Percentiles rank a stretch among this genome's conserved stretches.
Evolutionary conservation across 2,113 vertebrate genomes (phyloP).

Genomic region (Hypocryptadius cinnamomeus): DNA sequence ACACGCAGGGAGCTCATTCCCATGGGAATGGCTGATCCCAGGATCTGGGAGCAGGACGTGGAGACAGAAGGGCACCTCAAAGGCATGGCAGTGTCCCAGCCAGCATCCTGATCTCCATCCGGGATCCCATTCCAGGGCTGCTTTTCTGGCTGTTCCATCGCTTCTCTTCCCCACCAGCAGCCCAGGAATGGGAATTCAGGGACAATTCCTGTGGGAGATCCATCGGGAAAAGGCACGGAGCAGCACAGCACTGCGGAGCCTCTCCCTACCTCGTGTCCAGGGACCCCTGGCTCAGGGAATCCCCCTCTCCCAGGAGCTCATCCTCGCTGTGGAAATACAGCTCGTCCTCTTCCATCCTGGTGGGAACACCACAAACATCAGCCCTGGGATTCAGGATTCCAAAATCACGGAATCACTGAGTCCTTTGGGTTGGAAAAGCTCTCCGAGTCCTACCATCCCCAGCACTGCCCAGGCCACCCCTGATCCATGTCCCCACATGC

Average conservation of each 20-base stretch:
- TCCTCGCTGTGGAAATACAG: neutral
- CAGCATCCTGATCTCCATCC: rapidly evolving
- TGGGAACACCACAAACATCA: rapidly evolving
- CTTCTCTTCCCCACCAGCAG: neutral
- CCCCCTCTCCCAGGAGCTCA: neutral
- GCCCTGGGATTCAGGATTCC: neutral
- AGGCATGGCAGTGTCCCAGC: neutral
- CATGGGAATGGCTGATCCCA: neutral
- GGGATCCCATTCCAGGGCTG: neutral
- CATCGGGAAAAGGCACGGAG: neutral
- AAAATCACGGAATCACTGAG: rapidly evolving
- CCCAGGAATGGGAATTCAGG: neutral
- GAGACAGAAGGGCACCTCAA: neutral
- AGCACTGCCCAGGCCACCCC: neutral
- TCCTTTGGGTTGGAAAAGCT: neutral
- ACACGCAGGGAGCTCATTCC: neutral
- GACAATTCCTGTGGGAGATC: rapidly evolving
- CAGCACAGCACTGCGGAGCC: neutral
- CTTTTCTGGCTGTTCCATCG: neutral
- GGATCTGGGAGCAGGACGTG: rapidly evolving
- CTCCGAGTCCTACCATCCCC: rapidly evolving
- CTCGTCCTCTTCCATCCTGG: neutral
- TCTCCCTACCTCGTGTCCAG: neutral
- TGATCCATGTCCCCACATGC: rapidly evolving
- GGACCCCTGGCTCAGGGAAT: neutral